Evolutionary conservation across 2,888 invertebrate species (phyloP), one percentile per base, ranked within the genome.

Genomic region (Chesias legatella): DNA sequence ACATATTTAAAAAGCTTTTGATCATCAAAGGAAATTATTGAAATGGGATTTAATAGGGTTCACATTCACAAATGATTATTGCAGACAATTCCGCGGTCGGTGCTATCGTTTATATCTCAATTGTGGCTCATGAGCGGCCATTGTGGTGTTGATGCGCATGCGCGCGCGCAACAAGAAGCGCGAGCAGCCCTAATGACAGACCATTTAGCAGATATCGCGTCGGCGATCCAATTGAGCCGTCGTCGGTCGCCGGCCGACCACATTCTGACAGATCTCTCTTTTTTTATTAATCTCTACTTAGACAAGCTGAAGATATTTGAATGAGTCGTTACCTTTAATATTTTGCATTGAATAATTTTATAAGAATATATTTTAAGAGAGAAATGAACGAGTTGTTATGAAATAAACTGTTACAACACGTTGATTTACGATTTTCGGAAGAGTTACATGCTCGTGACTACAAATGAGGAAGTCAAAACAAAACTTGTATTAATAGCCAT

Each of bases 221-320:
- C 27, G 23, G 27, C 56, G 59, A 63, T 64, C 57, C 66, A 66
- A 79, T 79, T 75, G 79, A 80, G 73, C 63, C 54, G 72, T 79
- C 67, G 13, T 5, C 13, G 13, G 13, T 17, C 13, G 13, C 13
- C 13, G 13, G 13, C 5, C 13, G 48, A 48, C 58, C 53, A 57
- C 60, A 56, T 64, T 67, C 67, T 67, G 67, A 63, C 65, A 60
- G 60, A 56, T 51, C 45, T 61, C 64, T 68, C 67, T 68, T 72
- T 68, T n/a, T 60, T 61, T 60, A 56, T 61, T 53, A 43, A 44
- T 50, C 51, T 58, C 58, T 67, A 66, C 71, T 67, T 67, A 60
- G 62, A 68, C 61, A 63, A 62, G 53, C 48, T 22, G 37, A 24
- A 41, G 38, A 34, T 31, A 41, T 9, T 26, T 20, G 7, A 41